Conservation (phyloP, 2,113 vertebrate species). For the Panthera leo region DNA sequence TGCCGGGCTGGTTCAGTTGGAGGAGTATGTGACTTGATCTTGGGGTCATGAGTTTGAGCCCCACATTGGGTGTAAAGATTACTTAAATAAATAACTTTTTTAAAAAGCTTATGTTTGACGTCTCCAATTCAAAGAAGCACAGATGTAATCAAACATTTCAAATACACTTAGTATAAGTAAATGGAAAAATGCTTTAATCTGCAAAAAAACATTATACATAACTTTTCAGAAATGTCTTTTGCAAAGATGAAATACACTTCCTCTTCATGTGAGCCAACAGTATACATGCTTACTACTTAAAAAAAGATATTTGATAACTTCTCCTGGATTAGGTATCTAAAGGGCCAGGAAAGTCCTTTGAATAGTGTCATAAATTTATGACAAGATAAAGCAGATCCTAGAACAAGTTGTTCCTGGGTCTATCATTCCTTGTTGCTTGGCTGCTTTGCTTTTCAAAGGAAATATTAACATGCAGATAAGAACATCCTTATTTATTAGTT, state of each 20-base stretch:
- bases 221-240: slow-evolving; percentile 7
- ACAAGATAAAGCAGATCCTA: slow-evolving; percentile 17
- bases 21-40: background rate
- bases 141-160: background rate
- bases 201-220: background rate
- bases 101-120: background rate
- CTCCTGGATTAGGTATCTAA: background rate
- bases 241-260: background rate
- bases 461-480: background rate
- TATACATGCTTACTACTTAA: background rate
- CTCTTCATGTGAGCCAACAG: background rate
- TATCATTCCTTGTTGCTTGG: background rate
- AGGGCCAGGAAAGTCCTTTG: slow-evolving; percentile 15
- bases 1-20: background rate
- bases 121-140: slow-evolving; percentile 22
- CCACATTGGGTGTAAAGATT: background rate
- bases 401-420: background rate
- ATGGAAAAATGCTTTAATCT: slow-evolving; percentile 23
- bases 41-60: background rate
- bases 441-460: slow-evolving; percentile 22
- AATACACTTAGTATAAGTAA: slow-evolving; percentile 36
- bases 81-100: background rate
- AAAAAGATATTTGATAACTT: background rate
- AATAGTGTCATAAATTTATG: background rate
- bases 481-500: background rate